A percentile compares a stretch with the other conserved stretches of the same genome.
Conservation (phyloP, 2,113 vertebrate species). For the Onychorhynchus coronatus region DNA sequence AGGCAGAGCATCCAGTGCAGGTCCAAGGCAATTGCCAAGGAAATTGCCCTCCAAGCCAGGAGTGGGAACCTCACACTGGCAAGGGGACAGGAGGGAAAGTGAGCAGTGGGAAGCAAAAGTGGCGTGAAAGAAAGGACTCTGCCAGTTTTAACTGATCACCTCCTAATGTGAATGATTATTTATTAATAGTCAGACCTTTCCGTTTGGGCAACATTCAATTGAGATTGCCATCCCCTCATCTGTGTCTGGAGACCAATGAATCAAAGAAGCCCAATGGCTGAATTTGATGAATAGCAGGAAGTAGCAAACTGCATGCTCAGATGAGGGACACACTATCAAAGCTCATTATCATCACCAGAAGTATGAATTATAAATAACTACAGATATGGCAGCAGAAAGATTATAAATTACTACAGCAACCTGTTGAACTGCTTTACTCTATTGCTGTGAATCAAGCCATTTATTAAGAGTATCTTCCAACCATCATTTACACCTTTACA, state of each 20-base stretch:
- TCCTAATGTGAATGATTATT: neutral
- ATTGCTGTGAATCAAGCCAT: neutral
- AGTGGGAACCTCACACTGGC: neutral
- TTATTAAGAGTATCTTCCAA: neutral
- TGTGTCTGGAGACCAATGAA: neutral
- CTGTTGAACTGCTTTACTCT: neutral
- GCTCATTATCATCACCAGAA: neutral
- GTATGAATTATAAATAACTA: conserved; percentile 22
- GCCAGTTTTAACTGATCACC: neutral
- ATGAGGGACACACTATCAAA: neutral
- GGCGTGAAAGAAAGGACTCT: neutral
- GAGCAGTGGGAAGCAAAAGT: neutral
- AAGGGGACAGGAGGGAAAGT: neutral
- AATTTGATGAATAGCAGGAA: neutral
- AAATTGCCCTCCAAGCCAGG: accelerated
- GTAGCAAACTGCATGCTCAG: accelerated
- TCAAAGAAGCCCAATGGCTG: neutral
- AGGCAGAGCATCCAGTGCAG: neutral
- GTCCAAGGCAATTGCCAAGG: neutral
- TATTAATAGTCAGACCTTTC: neutral
- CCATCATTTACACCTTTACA: neutral
- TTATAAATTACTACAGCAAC: neutral
- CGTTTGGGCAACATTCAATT: neutral
- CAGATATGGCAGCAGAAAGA: neutral
- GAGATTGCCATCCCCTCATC: neutral